Percentiles rank a stretch among this genome's conserved stretches.
phyloP scores from a whole-genome alignment of 2,113 vertebrate species.

The Cacatua alba region DNA sequence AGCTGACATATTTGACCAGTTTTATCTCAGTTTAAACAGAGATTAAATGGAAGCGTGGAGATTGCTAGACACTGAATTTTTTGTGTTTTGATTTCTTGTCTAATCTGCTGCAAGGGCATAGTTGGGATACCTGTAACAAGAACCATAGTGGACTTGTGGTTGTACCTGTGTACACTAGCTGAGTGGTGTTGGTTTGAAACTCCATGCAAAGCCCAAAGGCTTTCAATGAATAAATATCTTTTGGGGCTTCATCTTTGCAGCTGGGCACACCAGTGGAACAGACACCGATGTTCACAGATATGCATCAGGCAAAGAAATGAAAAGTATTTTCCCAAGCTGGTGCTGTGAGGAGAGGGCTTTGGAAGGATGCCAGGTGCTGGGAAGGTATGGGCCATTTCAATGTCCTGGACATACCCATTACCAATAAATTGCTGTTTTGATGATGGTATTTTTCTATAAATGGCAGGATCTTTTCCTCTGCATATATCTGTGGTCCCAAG shows the following conservation, averaged over 20 bases:
- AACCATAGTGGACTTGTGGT: fast-evolving
- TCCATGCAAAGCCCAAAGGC: background rate
- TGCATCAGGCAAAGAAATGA: background rate
- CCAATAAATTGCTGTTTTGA: background rate
- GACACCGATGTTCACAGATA: background rate
- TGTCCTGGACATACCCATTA: background rate
- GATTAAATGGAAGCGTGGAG: background rate
- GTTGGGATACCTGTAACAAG: background rate
- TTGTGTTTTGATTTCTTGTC: background rate
- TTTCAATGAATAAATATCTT: background rate
- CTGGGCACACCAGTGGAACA: background rate
- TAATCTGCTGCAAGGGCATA: background rate
- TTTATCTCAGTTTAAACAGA: background rate
- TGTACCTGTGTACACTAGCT: background rate
- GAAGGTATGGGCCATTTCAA: background rate
- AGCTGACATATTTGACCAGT: background rate
- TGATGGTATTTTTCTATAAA: background rate
- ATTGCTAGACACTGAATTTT: background rate
- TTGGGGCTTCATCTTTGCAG: background rate
- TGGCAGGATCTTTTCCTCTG: background rate
- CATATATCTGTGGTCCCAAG: background rate
- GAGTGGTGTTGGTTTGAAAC: background rate
- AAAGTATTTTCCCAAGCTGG: background rate
- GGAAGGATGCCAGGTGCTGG: background rate
- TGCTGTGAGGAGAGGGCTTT: background rate